Evolutionary conservation across 2,888 invertebrate genomes (phyloP), one percentile per base, ranked within the genome.

Genomic region (Eupithecia vulgata): DNA sequence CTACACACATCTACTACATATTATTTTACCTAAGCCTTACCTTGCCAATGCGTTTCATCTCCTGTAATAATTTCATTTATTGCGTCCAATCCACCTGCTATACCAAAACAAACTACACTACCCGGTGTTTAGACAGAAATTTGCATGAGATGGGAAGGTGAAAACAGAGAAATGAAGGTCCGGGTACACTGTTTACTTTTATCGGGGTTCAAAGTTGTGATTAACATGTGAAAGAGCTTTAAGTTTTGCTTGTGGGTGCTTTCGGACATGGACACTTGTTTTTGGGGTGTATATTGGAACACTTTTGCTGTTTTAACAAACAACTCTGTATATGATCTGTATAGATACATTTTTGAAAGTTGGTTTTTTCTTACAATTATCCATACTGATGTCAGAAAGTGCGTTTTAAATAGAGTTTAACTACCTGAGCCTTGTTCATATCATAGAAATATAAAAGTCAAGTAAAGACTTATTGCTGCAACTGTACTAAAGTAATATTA

Each of bases 101-200:
- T 17, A 15, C 48, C 13, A 72, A 48, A 70, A 2, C 52, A 6
- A 59, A 59, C 75, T 42, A 8, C 68, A 66, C 15, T 0, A 0
- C 15, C 1, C 4, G 1, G 37, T 25, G 7, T 35, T 61, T 65
- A 52, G 40, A 35, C 7, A n/a, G 6, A 48, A 40, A 57, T 45
- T 72, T 40, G 69, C 25, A 4, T 59, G 67, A 40, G 48, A 52
- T 45, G 62, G 15, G 64, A 62, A 72, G 72, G 72, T 72, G 72
- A 45, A 70, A 75, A 75, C 70, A 72, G 72, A 75, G 67, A 72
- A 72, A 75, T 75, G 70, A 75, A 75, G 75, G 67, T 17, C 25
- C 52, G 68, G 71, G 71, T 67, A 67, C 72, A 67, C 67, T 75
- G 70, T 75, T 75, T 72, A 73, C 70, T 75, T 75, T 70, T 71